phyloP scores from a whole-genome alignment of 2,797 vertebrate species.

The Numenius phaeopus region DNA sequence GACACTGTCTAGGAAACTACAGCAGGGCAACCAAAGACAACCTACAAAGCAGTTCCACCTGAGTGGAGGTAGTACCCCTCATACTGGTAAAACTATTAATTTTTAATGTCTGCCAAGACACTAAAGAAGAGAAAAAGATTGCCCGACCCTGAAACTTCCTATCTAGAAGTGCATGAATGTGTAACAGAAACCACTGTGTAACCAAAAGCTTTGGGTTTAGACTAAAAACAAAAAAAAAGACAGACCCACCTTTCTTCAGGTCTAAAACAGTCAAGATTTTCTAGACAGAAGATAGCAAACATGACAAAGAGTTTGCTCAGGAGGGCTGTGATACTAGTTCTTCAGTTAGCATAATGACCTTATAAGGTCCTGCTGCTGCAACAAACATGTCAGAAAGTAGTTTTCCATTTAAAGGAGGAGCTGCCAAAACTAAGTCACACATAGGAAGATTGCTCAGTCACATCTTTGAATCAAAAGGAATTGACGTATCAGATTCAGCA shows the following conservation, averaged over 20 bases:
- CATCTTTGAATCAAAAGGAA: accelerated
- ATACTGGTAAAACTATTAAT: background rate
- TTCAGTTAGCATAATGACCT: background rate
- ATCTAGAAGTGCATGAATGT: background rate
- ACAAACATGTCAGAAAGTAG: accelerated
- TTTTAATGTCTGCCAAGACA: background rate
- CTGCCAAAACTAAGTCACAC: background rate
- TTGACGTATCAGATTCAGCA: background rate
- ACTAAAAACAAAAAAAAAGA: background rate
- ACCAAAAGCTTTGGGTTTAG: background rate
- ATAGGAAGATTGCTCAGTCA: background rate
- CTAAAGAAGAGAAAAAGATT: background rate
- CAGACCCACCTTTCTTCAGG: background rate
- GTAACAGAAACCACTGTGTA: background rate
- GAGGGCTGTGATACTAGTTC: background rate
- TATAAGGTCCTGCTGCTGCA: background rate
- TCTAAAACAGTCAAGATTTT: background rate
- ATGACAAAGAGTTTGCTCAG: background rate
- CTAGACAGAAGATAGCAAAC: background rate
- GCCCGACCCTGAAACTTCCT: background rate
- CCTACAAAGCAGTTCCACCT: background rate
- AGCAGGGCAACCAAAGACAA: background rate
- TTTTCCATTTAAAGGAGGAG: background rate
- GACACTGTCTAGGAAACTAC: background rate
- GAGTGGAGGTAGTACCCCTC: accelerated